These are phyloP conservation scores for Parazoanthus atlanticus DNA, from an alignment of 92 coral and sea anemone genomes.

Conservation along the genomic window DNA sequence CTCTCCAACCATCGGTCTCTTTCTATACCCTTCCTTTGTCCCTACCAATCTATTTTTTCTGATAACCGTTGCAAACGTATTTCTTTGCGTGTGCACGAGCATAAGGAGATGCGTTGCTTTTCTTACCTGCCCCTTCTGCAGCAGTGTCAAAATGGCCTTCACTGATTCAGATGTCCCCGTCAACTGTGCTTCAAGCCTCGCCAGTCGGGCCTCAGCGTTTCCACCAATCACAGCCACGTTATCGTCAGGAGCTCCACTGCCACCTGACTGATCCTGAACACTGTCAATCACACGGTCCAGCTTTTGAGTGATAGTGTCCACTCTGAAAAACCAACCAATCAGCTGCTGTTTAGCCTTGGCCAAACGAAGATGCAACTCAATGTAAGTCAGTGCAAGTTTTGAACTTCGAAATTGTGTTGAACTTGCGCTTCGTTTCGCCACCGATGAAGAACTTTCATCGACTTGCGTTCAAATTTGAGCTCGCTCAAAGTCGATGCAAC, in stretches of 20 bases:
- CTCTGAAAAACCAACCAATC: constrained; percentile 42
- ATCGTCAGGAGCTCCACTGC: neutral
- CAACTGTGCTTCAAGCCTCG: constrained; percentile 72
- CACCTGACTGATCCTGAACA: constrained; percentile 50
- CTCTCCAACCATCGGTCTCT: too few relatives aligned
- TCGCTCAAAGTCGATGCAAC: too few relatives aligned
- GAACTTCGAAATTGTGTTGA: too few relatives aligned
- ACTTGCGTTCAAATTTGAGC: too few relatives aligned
- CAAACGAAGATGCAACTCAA: too few relatives aligned
- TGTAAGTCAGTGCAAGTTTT: too few relatives aligned
- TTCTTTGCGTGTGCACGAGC: neutral
- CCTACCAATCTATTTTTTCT: neutral
- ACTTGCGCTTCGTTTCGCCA: too few relatives aligned
- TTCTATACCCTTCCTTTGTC: too few relatives aligned
- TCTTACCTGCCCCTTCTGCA: constrained; percentile 57
- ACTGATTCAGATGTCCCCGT: constrained; percentile 58
- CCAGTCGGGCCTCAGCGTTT: constrained; percentile 62
- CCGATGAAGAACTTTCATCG: too few relatives aligned
- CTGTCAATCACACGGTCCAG: constrained; percentile 83
- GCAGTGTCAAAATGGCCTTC: constrained; percentile 63
- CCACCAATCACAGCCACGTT: neutral
- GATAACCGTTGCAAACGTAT: neutral
- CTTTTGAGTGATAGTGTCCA: constrained; percentile 68
- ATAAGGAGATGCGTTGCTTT: neutral
- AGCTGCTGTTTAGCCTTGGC: neutral